These are phyloP conservation scores for Gryllus bimaculatus DNA, from an alignment of 1,140 invertebrate species.

Conservation along the genomic window DNA sequence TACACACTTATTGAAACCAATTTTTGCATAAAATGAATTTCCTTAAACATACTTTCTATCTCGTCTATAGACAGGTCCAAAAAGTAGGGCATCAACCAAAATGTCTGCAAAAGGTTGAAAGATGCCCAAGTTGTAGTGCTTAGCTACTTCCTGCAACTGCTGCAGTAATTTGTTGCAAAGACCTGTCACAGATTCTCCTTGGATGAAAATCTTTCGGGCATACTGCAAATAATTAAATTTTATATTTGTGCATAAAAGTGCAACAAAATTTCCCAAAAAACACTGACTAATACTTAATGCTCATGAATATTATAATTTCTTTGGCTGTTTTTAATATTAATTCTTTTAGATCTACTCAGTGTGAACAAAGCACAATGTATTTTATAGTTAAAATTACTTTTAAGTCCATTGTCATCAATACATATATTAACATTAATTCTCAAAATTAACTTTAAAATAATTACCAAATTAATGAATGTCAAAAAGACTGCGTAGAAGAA, in stretches of 20 bases:
- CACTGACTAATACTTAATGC: background rate
- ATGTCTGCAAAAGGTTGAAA: conserved; percentile 8
- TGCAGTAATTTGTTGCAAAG: conserved; percentile 24
- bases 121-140: background rate
- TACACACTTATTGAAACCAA: background rate
- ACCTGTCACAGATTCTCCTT: conserved; percentile 25
- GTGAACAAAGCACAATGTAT: too few species aligned
- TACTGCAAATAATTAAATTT: conserved; percentile 25
- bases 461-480: too few species aligned
- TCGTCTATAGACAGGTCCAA: conserved; percentile 25
- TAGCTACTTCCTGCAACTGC: conserved; percentile 18
- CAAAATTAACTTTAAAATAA: background rate
- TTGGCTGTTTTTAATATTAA: too few species aligned
- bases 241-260: background rate
- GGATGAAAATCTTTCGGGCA: conserved; percentile 23
- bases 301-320: background rate
- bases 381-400: too few species aligned
- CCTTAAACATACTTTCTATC: conserved; percentile 26
- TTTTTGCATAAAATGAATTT: background rate
- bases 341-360: too few species aligned
- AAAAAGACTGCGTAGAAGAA: too few species aligned
- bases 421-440: background rate
- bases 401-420: background rate
- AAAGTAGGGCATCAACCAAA: conserved; percentile 21
- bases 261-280: background rate